Base-by-base conservation (phyloP, 2,113 vertebrate genomes). In the Megaceryle maxima region DNA sequence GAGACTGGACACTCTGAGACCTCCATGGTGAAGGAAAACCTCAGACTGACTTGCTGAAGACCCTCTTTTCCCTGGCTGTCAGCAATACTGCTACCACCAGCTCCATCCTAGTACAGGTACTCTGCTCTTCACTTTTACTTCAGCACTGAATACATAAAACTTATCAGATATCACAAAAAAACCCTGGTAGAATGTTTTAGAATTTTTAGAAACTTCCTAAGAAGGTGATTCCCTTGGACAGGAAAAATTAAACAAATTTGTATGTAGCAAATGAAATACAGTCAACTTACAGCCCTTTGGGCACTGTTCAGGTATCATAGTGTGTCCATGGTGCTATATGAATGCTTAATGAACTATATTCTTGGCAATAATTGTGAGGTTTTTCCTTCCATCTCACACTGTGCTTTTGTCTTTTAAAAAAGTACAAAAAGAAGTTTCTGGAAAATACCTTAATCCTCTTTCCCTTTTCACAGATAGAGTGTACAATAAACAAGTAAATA, bases 1-100 rank as follows among this genome's bases (percentile, higher is more conserved):
- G 39, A 86, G 60, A 31, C 0, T 5, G 55, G 35, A 55, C 13
- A 39, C 60, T 44, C 17, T 26, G 24, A 82, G 50, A 24, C 29
- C 44, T 78, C 37, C 24, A 17, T 13, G 7, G 17, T 37, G 41
- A 83, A 76, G 43, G 16, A 16, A n/a, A 83, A 70, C 18, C 13
- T 81, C 64, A 14, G 18, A 18, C 19, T 63, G 16, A 25, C 33
- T 46, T 1, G 2, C 16, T 37, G 17, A 78, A 70, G 51, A 56
- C 20, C 4, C 16, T 13, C 26, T 44, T 88, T 44, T 35, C 28
- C 29, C 15, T 25, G 16, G 21, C 4, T 35, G 50, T 16, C 20
- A 26, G 13, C 2, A 0, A 10, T 24, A n/a, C 8, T 2, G 1
- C 10, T 37, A 22, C 8, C 18, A n/a, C 24, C 59, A 83, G 16